These are phyloP conservation scores for Nannobrachium achirus DNA, from an alignment of 2,113 vertebrate genomes.

Conservation along the genomic window DNA sequence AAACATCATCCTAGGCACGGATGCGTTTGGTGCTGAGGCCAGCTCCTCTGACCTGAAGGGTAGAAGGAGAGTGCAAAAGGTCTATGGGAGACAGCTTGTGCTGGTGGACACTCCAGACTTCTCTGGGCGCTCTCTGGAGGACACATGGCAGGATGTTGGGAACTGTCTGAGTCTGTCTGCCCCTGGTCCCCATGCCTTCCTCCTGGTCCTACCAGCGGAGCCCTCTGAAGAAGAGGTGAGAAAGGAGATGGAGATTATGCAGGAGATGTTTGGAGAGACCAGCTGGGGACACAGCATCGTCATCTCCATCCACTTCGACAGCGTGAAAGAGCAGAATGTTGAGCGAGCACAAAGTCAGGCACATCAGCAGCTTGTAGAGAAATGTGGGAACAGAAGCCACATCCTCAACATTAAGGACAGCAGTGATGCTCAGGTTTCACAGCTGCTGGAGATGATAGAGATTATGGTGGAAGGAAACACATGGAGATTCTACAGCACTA, in stretches of 20 bases:
- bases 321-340: neutral
- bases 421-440: too few relatives aligned
- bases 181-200: slow-evolving; percentile 17
- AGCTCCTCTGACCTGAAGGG: slow-evolving; percentile 4
- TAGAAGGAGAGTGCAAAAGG: slow-evolving; percentile 10
- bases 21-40: slow-evolving; percentile 22
- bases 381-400: neutral
- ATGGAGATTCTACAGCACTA: too few relatives aligned
- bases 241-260: neutral
- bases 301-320: slow-evolving; percentile 11
- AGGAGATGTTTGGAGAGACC: slow-evolving; percentile 26
- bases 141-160: slow-evolving; percentile 12
- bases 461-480: too few relatives aligned
- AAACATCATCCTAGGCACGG: slow-evolving; percentile 44
- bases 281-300: slow-evolving; percentile 11
- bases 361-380: neutral
- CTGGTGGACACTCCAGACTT: slow-evolving; percentile 42
- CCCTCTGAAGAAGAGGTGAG: neutral
- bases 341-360: neutral
- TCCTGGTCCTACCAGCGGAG: slow-evolving; percentile 23
- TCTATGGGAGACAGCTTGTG: slow-evolving; percentile 19
- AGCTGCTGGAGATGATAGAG: too few relatives aligned
- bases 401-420: too few relatives aligned
- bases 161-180: slow-evolving; percentile 12
- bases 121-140: neutral